These are phyloP conservation scores for Halocynthia aurantium DNA, from an alignment of 23 tunicate genomes.

Conservation along the genomic window DNA sequence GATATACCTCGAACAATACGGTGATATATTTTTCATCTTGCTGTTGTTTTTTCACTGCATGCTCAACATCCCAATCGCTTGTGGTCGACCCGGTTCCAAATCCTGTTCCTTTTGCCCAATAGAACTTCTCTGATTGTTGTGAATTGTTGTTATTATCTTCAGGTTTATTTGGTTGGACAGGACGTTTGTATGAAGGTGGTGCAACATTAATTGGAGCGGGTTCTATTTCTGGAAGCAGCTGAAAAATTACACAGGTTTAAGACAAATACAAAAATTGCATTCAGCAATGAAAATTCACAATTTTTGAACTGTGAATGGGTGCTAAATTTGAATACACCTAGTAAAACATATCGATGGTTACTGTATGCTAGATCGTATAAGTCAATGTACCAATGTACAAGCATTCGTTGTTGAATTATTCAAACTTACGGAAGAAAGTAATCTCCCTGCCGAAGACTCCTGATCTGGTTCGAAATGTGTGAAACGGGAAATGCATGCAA, in stretches of 20 bases:
- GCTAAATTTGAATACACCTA: no score
- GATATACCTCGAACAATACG: conserved; percentile 3
- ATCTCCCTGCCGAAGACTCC: conserved; percentile 12
- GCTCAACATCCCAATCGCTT: conserved; percentile 20
- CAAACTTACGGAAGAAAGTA: conserved; percentile 11
- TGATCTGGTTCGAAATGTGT: conserved; percentile 9
- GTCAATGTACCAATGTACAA: no score
- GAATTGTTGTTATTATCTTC: not conserved
- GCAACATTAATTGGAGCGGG: conserved; percentile 6
- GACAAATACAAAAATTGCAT: no score
- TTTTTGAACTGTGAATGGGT: no score
- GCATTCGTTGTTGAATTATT: no score
- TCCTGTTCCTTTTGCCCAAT: conserved; percentile 25
- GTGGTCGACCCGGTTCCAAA: conserved; percentile 30
- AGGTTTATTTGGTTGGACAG: not conserved
- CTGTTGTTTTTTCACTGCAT: conserved; percentile 18
- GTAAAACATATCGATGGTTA: no score
- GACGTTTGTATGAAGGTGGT: conserved; percentile 2
- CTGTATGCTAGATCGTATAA: no score
- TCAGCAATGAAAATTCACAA: no score
- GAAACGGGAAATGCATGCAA: conserved; percentile 13
- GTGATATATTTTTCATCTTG: conserved; percentile 22
- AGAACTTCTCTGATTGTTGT: conserved; percentile 4
- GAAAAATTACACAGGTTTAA: not conserved
- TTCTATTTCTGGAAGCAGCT: conserved; percentile 2